phyloP scores from a whole-genome alignment of 2,113 vertebrate genomes.

The Leuciscus idus region DNA sequence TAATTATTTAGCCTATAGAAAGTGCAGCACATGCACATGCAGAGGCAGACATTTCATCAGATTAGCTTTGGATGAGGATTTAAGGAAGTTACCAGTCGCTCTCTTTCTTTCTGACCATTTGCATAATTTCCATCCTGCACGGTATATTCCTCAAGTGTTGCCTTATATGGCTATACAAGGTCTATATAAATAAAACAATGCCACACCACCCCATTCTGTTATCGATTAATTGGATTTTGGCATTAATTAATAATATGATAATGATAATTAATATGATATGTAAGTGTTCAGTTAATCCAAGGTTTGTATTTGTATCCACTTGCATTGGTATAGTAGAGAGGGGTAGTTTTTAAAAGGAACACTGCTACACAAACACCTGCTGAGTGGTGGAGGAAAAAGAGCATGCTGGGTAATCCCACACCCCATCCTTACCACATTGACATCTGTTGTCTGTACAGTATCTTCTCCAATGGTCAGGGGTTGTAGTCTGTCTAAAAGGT shows the following conservation, averaged over 20 bases:
- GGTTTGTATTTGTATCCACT: not conserved
- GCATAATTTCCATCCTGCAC: conserved; percentile 58
- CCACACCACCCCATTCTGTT: not conserved
- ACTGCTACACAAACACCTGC: conserved; percentile 47
- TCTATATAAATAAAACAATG: conserved; percentile 36
- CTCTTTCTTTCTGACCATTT: conserved; percentile 47
- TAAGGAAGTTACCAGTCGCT: conserved; percentile 60
- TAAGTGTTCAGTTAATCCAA: not conserved
- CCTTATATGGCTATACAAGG: conserved; percentile 39
- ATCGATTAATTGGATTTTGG: not conserved
- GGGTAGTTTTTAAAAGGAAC: conserved; percentile 6
- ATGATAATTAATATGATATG: not conserved
- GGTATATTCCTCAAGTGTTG: conserved; percentile 36
- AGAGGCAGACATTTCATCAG: conserved; percentile 13
- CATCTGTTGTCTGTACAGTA: conserved; percentile 38
- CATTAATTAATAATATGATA: not conserved
- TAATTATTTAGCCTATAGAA: not conserved
- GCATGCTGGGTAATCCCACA: conserved; percentile 51
- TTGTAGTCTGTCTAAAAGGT: not conserved
- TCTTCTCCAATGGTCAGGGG: not conserved
- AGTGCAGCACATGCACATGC: not conserved
- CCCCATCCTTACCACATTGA: conserved; percentile 47
- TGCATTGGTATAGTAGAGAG: not conserved
- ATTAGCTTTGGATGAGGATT: conserved; percentile 24
- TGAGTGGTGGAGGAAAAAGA: conserved; percentile 52